A percentile compares a stretch with the other conserved stretches of the same genome.
These are phyloP conservation scores for Oncorhynchus clarkii DNA, from an alignment of 2,113 vertebrate species.

Conservation along the genomic window DNA sequence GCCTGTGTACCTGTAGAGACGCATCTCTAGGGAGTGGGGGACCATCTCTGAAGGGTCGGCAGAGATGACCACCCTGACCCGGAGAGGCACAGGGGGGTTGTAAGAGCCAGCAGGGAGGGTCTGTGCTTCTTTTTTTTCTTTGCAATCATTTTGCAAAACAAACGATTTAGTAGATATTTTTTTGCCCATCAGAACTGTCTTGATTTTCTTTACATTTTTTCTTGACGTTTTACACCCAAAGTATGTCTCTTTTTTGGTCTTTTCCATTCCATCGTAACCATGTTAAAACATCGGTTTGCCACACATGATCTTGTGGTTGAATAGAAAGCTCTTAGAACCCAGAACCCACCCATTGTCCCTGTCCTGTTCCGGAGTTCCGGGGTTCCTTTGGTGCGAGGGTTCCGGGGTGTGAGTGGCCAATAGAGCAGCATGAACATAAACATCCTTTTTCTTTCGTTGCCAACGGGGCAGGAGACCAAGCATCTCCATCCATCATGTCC, in stretches of 20 bases:
- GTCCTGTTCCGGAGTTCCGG: neutral
- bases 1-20: slow-evolving; percentile 2
- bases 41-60: slow-evolving; percentile 39
- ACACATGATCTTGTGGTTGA: too few species aligned
- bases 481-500: slow-evolving; percentile 6
- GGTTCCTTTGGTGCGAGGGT: neutral
- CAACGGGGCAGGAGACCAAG: slow-evolving; percentile 18
- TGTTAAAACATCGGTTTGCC: too few species aligned
- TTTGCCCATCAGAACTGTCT: too few species aligned
- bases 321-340: neutral
- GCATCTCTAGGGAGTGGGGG: slow-evolving; percentile 6
- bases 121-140: too few species aligned
- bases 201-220: too few species aligned
- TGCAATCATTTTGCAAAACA: too few species aligned
- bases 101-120: too few species aligned
- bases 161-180: too few species aligned
- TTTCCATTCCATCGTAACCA: too few species aligned
- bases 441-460: slow-evolving; percentile 18
- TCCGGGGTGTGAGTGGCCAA: slow-evolving; percentile 14
- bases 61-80: neutral
- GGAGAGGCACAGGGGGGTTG: too few species aligned
- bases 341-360: neutral
- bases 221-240: too few species aligned
- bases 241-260: too few species aligned
- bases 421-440: slow-evolving; percentile 21